phyloP scores from a whole-genome alignment of 2,113 vertebrate genomes.

The Polypterus senegalus region DNA sequence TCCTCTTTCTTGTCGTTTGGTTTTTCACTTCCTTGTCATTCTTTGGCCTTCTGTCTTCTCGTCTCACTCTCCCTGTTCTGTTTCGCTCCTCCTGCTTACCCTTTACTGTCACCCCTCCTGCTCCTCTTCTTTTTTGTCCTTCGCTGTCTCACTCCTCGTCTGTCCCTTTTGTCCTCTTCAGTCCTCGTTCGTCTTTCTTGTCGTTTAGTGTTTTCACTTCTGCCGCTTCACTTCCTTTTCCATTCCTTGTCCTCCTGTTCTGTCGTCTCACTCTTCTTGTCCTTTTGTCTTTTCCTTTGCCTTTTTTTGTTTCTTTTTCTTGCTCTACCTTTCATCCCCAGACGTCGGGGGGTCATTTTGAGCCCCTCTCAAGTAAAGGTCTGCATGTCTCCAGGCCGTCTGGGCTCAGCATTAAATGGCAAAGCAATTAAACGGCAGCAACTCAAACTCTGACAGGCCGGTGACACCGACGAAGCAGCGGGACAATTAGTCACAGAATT shows the following conservation, averaged over 20 bases:
- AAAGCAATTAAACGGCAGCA: not conserved
- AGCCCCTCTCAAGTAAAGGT: no score
- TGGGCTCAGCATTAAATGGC: constrained; percentile 6
- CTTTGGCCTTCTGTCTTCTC: not conserved
- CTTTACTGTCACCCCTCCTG: constrained; percentile 3
- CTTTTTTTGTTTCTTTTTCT: no score
- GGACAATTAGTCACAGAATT: no score
- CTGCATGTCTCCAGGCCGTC: not conserved
- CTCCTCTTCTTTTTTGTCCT: constrained; percentile 4
- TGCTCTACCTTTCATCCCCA: no score
- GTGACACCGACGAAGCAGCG: no score
- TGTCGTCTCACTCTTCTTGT: constrained; percentile 8
- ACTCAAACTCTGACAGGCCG: not conserved
- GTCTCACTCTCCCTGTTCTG: not conserved
- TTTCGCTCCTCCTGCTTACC: not conserved
- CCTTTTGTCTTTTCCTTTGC: constrained; percentile 4
- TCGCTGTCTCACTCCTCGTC: constrained; percentile 7
- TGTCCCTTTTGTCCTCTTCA: constrained; percentile 7
- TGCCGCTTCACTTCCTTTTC: constrained; percentile 13
- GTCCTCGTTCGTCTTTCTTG: not conserved
- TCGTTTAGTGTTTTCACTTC: not conserved
- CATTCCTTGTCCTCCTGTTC: constrained; percentile 5
- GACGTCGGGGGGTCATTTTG: no score
- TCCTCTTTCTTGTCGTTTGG: no score
- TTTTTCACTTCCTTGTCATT: not conserved